Evolutionary conservation across 53 echinoderm and acorn worm genomes (phyloP), one percentile per base, ranked within the genome.

Genomic region (Pentamera pediparva): DNA sequence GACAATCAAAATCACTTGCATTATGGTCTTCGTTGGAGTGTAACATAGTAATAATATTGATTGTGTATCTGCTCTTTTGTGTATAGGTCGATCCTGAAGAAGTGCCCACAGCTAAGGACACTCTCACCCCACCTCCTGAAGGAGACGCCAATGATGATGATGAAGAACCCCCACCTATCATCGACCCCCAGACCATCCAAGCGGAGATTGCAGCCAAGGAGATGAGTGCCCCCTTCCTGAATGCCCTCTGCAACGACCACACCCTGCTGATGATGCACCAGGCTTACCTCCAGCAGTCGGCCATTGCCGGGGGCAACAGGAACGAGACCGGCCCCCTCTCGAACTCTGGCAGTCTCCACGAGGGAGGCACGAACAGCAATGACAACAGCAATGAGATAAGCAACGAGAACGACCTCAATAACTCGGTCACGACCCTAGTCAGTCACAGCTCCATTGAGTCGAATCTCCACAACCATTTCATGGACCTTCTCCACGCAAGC

Each of bases 381-480:
- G 81, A 89, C 31, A 86, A 83, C 20, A 86, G 88, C 36, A n/a
- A n/a, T n/a, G n/a, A n/a, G n/a, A 54, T 4, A 6, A 74, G 72
- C 12, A 86, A 80, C 32, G 81, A 89, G 36, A 86, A 83, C 20
- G 88, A 91, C 36, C 80, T 98, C 39, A 98, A 98, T 78, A 92
- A 77, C 30, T 94, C 90, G 4, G 75, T 94, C 75, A 91, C 88
- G 1, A 98, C 91, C 2, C 72, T 98, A 12, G 86, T 90, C 56
- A 98, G 92, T 32, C 91, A 98, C 75, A 98, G 98, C 76, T 98
- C 98, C 20, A 77, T 98, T 18, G 98, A 98, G 40, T 98, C 98
- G 0, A 89, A 98, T 75, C 87, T 94, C 62, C 90, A 90, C 37
- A 80, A 85, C 37, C 85, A 84, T 21, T 74, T 81, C 17, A 60